These are phyloP conservation scores for Papilio helenus DNA, from an alignment of 1,140 invertebrate species.

Conservation along the genomic window DNA sequence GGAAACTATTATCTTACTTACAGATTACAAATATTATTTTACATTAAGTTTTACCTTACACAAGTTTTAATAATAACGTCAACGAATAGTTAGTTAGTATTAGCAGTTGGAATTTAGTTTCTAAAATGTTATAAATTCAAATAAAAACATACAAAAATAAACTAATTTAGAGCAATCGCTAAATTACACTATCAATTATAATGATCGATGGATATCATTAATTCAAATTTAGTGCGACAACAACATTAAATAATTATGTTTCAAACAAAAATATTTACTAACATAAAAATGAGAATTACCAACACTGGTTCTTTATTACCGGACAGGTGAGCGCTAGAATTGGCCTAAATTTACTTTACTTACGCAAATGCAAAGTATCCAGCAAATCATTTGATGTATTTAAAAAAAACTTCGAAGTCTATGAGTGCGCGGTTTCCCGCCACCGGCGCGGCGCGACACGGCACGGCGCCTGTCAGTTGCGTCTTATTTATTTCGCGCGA, in stretches of 20 bases:
- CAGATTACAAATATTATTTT: slow-evolving; percentile 29
- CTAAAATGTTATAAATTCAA: not conserved
- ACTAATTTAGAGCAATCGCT: not conserved
- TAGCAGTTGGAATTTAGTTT: not conserved
- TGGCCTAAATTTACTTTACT: slow-evolving; percentile 7
- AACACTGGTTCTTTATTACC: slow-evolving; percentile 37
- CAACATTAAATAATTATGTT: slow-evolving; percentile 27
- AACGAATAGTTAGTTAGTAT: no score
- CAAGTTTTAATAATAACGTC: not conserved
- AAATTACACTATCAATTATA: slow-evolving; percentile 9
- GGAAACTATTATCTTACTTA: slow-evolving; percentile 24
- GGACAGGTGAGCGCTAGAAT: slow-evolving; percentile 12
- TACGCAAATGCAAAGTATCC: slow-evolving; percentile 35
- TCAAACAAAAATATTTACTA: slow-evolving; percentile 11
- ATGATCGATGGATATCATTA: not conserved
- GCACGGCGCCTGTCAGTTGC: slow-evolving; percentile 1
- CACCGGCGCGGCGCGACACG: not conserved
- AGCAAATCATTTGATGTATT: slow-evolving; percentile 24
- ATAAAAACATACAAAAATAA: slow-evolving; percentile 17
- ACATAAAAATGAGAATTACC: slow-evolving; percentile 12
- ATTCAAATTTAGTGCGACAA: slow-evolving; percentile 1
- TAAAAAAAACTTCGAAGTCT: slow-evolving; percentile 16
- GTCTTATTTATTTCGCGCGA: slow-evolving; percentile 15
- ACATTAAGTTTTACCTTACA: not conserved
- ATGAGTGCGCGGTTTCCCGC: slow-evolving; percentile 2